These are phyloP conservation scores for Eclectus roratus DNA, from an alignment of 2,113 vertebrate species.

Conservation along the genomic window DNA sequence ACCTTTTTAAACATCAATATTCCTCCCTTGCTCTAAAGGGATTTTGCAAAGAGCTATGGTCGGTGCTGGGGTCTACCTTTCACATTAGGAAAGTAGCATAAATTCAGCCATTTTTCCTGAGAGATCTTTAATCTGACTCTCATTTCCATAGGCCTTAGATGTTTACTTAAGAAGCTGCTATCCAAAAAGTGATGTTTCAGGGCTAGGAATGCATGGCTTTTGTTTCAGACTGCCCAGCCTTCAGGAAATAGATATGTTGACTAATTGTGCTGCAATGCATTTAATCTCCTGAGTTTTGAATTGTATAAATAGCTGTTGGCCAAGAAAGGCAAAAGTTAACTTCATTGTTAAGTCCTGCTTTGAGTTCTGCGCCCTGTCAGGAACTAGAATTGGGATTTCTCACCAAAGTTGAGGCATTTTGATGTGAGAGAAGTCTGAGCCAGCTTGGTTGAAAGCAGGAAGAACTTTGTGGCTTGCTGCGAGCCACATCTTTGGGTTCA, in stretches of 20 bases:
- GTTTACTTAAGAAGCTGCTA: neutral
- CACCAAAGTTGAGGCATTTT: neutral
- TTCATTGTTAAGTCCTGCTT: neutral
- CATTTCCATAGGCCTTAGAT: neutral
- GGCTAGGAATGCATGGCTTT: neutral
- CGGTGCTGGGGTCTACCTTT: neutral
- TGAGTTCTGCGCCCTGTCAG: neutral
- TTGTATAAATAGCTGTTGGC: neutral
- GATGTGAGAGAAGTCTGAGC: neutral
- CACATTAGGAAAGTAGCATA: neutral
- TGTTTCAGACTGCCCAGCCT: neutral
- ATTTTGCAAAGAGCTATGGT: neutral
- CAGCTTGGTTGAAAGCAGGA: neutral
- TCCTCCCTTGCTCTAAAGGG: neutral
- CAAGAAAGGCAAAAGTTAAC: neutral
- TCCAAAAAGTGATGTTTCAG: neutral
- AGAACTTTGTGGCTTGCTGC: neutral
- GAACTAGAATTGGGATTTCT: neutral
- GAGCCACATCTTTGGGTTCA: neutral
- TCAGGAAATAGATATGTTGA: neutral
- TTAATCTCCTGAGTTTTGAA: neutral
- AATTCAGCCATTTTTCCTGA: neutral
- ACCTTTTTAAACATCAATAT: conserved; percentile 53
- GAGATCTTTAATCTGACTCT: neutral
- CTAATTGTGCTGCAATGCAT: neutral